phyloP scores from a whole-genome alignment of 2,888 invertebrate species.

The Lysandra bellargus region DNA sequence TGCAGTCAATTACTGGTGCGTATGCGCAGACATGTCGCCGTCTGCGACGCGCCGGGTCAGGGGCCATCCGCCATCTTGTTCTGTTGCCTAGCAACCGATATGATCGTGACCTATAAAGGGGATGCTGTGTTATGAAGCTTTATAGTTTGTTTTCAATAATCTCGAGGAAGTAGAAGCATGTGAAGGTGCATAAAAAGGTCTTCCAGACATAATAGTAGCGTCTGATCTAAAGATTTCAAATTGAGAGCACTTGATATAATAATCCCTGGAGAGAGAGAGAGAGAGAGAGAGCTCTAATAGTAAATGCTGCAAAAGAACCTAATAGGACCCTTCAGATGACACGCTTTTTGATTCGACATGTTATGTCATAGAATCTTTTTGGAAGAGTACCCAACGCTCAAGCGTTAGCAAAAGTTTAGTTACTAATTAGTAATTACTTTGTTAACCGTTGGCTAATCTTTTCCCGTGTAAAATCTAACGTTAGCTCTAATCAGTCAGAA shows the following conservation, averaged over 20 bases:
- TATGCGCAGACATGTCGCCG: slow-evolving; percentile 50
- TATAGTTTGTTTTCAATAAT: background rate
- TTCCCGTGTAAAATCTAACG: background rate
- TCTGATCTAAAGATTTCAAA: no score
- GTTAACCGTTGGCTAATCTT: background rate
- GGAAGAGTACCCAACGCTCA: no score
- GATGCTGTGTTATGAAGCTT: background rate
- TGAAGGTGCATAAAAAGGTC: no score
- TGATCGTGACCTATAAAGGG: background rate
- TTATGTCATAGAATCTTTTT: no score
- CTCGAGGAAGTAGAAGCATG: background rate
- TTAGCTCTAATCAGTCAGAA: background rate
- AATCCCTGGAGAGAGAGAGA: no score
- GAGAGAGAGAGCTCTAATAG: no score
- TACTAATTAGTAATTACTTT: background rate
- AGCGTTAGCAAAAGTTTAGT: background rate
- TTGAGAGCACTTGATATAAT: no score
- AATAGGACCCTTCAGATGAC: no score
- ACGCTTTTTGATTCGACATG: no score
- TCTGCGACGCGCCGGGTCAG: slow-evolving; percentile 48
- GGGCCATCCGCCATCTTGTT: slow-evolving; percentile 30
- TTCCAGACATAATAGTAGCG: no score
- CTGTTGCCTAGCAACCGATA: slow-evolving; percentile 14
- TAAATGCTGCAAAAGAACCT: no score
- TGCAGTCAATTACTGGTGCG: slow-evolving; percentile 57